Base-by-base conservation (phyloP, 2,888 invertebrate genomes). In the Lacanobia wlatinum region DNA sequence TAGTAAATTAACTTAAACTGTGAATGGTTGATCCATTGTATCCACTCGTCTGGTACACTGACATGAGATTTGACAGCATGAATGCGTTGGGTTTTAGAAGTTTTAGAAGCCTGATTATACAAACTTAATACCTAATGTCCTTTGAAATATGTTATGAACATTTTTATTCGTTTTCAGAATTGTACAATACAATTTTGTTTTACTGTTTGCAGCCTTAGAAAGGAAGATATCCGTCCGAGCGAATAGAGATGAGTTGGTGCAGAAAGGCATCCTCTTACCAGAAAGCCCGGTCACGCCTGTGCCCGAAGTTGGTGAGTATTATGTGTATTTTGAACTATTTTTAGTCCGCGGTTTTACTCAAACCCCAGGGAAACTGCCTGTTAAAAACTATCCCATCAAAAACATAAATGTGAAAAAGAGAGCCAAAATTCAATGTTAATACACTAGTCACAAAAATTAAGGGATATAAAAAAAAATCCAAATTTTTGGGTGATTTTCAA, bases 191-290 rank as follows among this genome's bases (percentile, higher is more conserved):
- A 38, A 77, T 69, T 68, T 48, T 65, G 7, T 75, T 34, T 86
- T 84, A 82, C 78, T 91, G 86, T 91, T 97, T 96, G 83, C 97
- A 99, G 99, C 99, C 89, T 97, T 99, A 97, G 99, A 99, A 96
- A 97, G 99, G 95, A 99, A 99, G 97, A 99, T 99, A 97, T 99
- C 99, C 96, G 98, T 99, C 97, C 98, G 99, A 97, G 98, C 99
- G 94, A 99, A 99, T 96, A 97, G 99, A 96, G 99, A 99, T 96
- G 99, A 99, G 95, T 97, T 99, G 97, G 98, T 99, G 94, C 98
- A 99, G 96, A 99, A 99, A 96, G 99, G 99, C 91, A 99, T 99
- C 89, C 97, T 99, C 86, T 95, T 98, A 93, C 98, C 99, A 89
- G 99, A 99, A 92, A 98, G 98, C 96, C 98, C 98, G 86, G 97